Evolutionary conservation across 2,888 invertebrate genomes (phyloP), one percentile per base, ranked within the genome.

Genomic region (Philereme vetulata): DNA sequence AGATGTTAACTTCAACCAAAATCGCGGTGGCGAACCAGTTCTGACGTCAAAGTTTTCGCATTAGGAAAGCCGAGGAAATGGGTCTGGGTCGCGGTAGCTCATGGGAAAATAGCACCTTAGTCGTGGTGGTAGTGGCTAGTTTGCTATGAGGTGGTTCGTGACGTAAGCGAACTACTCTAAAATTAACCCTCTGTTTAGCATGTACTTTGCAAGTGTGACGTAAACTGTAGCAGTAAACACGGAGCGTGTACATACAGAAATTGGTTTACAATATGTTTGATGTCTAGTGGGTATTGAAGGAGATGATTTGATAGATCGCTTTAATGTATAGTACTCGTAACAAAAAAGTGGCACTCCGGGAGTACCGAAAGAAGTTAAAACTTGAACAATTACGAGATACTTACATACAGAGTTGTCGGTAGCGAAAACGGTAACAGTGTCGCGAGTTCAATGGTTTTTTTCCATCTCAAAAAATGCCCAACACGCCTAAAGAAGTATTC

Each of bases 1-100:
- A 64, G 62, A 65, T 71, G 66, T 65, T 66, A 68, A 71, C 62
- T 59, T 56, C 42, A 59, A 64, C 56, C 61, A 52, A 58, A 54
- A 70, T 53, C 64, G 55, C 62, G 68, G 67, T 68, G 58, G 60
- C 63, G 62, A 67, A 67, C 72, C 72, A 60, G 62, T 72, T 66
- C 67, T 88, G 88, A 89, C 90, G 89, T 90, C 85, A 88, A 86
- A 89, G 77, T 88, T 88, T 85, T 85, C 82, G 76, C 82, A 85
- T 87, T 86, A 86, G 78, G 71, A 78, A 81, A 78, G 79, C 72
- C 66, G 56, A 60, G 54, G 65, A 77, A 86, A 81, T 86, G 81
- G 88, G 88, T 88, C 86, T 88, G 80, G 89, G 89, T 85, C 88
- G 83, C 67, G 64, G 69, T 46, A 58, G 60, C 55, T 72, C 56